Percentiles rank a stretch among this genome's conserved stretches.
Evolutionary conservation across 2,113 vertebrate species (phyloP).

Genomic region (Meleagris gallopavo): DNA sequence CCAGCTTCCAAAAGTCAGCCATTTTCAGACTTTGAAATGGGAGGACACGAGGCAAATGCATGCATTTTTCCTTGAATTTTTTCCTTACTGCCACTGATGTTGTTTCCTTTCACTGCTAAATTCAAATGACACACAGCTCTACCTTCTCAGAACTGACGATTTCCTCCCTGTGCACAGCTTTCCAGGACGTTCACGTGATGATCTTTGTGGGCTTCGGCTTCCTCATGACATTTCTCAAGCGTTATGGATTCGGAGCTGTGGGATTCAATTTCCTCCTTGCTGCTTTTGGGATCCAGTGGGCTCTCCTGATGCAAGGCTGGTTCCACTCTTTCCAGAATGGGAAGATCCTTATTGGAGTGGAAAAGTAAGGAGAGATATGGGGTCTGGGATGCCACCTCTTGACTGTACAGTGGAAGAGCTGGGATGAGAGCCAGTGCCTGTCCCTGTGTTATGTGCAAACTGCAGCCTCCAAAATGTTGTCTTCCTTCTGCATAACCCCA

Average conservation of each 20-base stretch:
- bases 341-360: conserved; percentile 86
- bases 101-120: neutral
- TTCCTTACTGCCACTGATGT: neutral
- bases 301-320: conserved; percentile 97
- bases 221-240: conserved; percentile 96
- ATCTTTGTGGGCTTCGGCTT: conserved; percentile 98
- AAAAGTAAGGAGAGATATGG: conserved; percentile 81
- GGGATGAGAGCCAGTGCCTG: neutral
- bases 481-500: neutral
- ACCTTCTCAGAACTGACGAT: neutral
- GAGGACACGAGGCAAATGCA: neutral
- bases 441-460: neutral
- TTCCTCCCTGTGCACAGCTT: conserved; percentile 80
- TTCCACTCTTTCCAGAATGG: conserved; percentile 83
- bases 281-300: conserved; percentile 96
- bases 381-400: neutral
- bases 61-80: neutral
- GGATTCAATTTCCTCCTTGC: conserved; percentile 97
- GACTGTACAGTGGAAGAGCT: neutral
- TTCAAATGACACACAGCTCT: neutral
- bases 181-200: conserved; percentile 98
- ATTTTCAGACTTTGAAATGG: neutral
- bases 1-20: neutral
- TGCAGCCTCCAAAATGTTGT: neutral
- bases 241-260: conserved; percentile 90